These are phyloP conservation scores for Gandaritis pyraliata DNA, from an alignment of 2,888 invertebrate species.

Conservation along the genomic window DNA sequence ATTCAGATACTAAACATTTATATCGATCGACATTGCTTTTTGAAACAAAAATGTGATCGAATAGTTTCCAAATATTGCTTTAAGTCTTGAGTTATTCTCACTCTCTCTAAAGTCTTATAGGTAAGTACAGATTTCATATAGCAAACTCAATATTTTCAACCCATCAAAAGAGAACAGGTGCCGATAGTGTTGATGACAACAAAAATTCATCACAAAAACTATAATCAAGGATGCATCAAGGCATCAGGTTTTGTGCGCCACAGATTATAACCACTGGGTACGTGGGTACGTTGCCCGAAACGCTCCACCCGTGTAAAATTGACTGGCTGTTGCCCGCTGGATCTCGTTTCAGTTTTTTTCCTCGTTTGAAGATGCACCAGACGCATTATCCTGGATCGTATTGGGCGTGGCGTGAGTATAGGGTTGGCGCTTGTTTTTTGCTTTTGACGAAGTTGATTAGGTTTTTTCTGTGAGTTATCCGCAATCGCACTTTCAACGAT, in stretches of 20 bases:
- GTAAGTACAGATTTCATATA: not conserved
- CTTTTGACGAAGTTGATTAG: too few species aligned
- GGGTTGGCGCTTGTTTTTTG: conserved; percentile 24
- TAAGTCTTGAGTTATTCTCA: too few species aligned
- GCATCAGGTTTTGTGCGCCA: conserved; percentile 60
- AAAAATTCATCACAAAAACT: conserved; percentile 52
- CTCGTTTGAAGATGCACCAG: conserved; percentile 77
- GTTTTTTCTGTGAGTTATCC: too few species aligned
- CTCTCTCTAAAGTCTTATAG: too few species aligned
- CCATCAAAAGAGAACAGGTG: conserved; percentile 18
- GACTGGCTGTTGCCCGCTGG: conserved; percentile 67
- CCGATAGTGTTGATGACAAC: conserved; percentile 38
- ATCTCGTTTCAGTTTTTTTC: conserved; percentile 72
- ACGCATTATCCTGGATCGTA: conserved; percentile 75
- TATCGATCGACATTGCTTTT: too few species aligned
- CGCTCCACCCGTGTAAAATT: conserved; percentile 72
- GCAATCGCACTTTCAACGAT: too few species aligned
- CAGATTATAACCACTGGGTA: conserved; percentile 17
- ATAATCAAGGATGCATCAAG: conserved; percentile 59
- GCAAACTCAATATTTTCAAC: conserved; percentile 8
- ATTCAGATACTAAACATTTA: not conserved
- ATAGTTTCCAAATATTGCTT: too few species aligned
- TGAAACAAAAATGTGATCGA: too few species aligned
- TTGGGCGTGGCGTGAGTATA: conserved; percentile 58
- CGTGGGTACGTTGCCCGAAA: conserved; percentile 48